These are phyloP conservation scores for Macrophya alboannulata DNA, from an alignment of 2,888 invertebrate species.

Conservation along the genomic window DNA sequence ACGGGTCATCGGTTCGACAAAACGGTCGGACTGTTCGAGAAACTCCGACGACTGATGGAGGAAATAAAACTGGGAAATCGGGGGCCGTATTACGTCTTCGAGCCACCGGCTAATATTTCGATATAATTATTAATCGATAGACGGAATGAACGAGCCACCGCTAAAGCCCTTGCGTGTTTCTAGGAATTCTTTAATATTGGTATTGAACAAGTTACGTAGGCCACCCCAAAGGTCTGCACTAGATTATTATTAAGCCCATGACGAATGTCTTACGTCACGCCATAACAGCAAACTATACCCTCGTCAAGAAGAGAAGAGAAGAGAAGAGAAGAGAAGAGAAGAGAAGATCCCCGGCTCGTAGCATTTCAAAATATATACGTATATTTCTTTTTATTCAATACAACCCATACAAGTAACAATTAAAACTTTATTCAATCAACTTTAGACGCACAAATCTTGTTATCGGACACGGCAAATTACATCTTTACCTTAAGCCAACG, in stretches of 20 bases:
- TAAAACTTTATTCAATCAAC: too few relatives aligned
- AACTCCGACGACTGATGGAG: neutral
- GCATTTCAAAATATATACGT: too few relatives aligned
- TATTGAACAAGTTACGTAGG: conserved; percentile 48
- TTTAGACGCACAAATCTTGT: neutral
- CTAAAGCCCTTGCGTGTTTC: conserved; percentile 35
- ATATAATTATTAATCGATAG: conserved; percentile 57
- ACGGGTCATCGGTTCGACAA: neutral
- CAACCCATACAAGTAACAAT: neutral
- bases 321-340: neutral
- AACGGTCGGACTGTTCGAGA: neutral
- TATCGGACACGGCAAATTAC: neutral
- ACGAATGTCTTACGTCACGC: conserved; percentile 47
- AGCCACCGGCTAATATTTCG: conserved; percentile 48
- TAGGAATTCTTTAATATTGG: conserved; percentile 49
- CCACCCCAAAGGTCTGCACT: neutral
- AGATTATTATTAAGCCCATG: conserved; percentile 40
- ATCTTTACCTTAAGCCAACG: neutral
- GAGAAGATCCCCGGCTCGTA: too few relatives aligned
- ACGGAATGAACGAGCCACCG: conserved; percentile 47
- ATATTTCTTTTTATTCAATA: too few relatives aligned
- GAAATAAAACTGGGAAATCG: conserved; percentile 30
- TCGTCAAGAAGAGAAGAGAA: neutral
- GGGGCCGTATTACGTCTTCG: neutral
- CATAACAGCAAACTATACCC: conserved; percentile 11